Conservation (phyloP, 1,140 invertebrate species). For the Aphis gossypii region DNA sequence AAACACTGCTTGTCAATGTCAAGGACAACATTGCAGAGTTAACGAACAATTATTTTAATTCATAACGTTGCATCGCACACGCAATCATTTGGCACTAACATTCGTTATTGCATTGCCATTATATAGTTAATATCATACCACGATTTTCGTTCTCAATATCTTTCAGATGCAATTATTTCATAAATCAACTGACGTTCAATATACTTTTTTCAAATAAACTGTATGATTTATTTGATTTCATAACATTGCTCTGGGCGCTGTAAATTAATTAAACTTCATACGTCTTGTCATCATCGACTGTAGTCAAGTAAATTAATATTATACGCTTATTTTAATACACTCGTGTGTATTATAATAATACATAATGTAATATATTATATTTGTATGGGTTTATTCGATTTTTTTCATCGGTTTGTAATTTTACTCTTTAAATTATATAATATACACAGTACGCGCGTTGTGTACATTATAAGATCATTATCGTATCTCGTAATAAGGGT, state of each 20-base stretch:
- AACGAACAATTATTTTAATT: neutral
- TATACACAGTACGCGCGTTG: neutral
- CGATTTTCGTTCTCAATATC: neutral
- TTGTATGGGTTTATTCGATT: neutral
- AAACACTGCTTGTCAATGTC: neutral
- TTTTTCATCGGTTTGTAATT: neutral
- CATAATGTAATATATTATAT: neutral
- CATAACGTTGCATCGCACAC: neutral
- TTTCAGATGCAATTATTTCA: neutral
- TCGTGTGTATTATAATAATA: neutral
- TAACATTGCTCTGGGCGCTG: neutral
- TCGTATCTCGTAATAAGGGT: neutral
- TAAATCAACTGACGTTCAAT: neutral
- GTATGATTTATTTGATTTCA: neutral
- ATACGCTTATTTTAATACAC: neutral
- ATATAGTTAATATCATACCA: neutral
- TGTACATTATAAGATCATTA: neutral
- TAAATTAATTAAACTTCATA: neutral
- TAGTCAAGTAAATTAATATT: neutral
- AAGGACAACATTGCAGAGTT: neutral
- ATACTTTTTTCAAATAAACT: neutral
- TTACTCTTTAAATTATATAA: slow-evolving; percentile 2
- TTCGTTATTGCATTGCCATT: neutral
- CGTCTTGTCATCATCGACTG: neutral
- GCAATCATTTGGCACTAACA: neutral